These are phyloP conservation scores for Cyrtorhinus lividipennis DNA, from an alignment of 1,140 invertebrate species.

Conservation along the genomic window DNA sequence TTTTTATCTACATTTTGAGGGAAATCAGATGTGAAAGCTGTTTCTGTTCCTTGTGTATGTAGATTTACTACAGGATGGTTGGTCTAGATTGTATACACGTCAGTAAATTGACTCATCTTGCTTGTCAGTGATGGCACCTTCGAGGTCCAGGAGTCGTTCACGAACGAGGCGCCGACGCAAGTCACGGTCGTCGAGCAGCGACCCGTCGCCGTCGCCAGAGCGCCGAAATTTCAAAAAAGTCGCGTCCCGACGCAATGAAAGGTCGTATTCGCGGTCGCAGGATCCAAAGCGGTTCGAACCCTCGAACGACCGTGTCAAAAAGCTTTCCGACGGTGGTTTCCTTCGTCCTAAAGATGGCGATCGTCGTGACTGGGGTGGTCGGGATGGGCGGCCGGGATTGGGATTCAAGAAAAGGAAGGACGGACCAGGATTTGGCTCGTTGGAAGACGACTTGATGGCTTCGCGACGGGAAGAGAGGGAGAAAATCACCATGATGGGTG, in stretches of 20 bases:
- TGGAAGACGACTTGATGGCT: constrained; percentile 25
- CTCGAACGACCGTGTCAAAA: background rate
- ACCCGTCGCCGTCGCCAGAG: background rate
- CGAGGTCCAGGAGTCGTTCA: background rate
- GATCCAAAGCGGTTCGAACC: too few species aligned
- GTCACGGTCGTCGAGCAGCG: background rate
- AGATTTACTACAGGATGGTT: too few species aligned
- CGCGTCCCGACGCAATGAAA: background rate
- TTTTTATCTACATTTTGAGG: too few species aligned
- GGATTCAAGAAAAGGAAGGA: constrained; percentile 12
- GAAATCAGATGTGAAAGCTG: too few species aligned
- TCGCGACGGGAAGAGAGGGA: constrained; percentile 49
- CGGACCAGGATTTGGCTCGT: background rate
- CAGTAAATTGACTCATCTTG: too few species aligned
- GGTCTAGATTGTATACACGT: too few species aligned
- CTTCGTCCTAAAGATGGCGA: background rate
- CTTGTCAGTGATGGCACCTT: background rate
- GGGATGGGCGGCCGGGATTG: background rate
- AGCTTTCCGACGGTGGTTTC: background rate
- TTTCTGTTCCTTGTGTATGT: too few species aligned
- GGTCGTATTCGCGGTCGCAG: too few species aligned
- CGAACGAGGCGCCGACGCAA: background rate
- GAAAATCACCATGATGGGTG: constrained; percentile 50
- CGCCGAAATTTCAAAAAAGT: background rate
- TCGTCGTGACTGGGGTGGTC: too few species aligned